phyloP scores from a whole-genome alignment of 1,140 invertebrate species.

The Orussus abietinus region DNA sequence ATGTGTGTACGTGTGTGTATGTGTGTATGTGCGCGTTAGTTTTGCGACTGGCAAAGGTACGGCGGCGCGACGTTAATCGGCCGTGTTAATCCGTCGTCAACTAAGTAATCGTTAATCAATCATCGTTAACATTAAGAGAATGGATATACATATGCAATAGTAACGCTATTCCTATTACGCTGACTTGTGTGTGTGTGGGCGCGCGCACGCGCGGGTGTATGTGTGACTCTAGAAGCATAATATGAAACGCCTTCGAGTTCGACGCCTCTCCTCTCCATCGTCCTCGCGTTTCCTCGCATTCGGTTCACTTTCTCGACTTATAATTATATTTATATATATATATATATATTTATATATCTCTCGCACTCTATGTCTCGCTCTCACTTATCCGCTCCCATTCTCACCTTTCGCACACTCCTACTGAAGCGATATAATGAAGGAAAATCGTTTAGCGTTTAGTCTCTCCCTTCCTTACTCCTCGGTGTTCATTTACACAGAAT shows the following conservation, averaged over 20 bases:
- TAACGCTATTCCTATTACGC: constrained; percentile 21
- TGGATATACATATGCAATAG: constrained; percentile 21
- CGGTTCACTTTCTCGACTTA: too few species aligned
- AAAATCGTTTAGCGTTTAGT: constrained; percentile 4
- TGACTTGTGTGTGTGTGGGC: too few species aligned
- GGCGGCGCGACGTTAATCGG: constrained; percentile 10
- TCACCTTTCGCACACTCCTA: neutral
- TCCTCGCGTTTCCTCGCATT: neutral
- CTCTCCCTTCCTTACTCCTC: constrained; percentile 7
- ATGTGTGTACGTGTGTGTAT: constrained; percentile 12
- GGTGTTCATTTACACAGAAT: constrained; percentile 14
- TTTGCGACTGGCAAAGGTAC: constrained; percentile 14
- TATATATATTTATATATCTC: too few species aligned
- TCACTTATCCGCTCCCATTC: constrained; percentile 3
- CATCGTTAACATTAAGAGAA: constrained; percentile 28
- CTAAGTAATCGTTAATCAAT: constrained; percentile 23
- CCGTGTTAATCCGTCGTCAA: constrained; percentile 12
- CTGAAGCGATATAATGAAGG: constrained; percentile 4
- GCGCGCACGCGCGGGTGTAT: too few species aligned
- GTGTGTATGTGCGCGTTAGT: constrained; percentile 16
- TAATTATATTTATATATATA: too few species aligned
- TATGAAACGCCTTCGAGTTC: constrained; percentile 21
- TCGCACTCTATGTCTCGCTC: constrained; percentile 5
- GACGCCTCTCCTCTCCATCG: constrained; percentile 2
- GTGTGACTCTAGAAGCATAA: constrained; percentile 32